Base-by-base conservation (phyloP, 1,140 invertebrate species). In the Saccostrea glomerata region DNA sequence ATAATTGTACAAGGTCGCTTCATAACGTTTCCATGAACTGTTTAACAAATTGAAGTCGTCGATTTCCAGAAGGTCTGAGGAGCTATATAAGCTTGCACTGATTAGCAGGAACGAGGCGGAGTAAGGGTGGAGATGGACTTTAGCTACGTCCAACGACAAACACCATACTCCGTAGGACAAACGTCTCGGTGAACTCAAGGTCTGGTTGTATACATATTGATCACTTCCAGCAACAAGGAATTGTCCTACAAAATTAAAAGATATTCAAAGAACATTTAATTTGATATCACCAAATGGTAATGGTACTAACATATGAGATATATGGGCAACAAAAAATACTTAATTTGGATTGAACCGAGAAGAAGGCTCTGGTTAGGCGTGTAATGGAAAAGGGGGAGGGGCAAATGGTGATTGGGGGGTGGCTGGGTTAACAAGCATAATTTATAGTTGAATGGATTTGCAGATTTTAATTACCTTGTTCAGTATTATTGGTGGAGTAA, bases 161-260 rank as follows among this genome's bases (percentile, higher is more conserved):
- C 47, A 55, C n/a, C 17, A 84, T 4, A 5, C 0, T 54, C 55
- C 82, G 20, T 23, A 54, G 11, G 7, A 23, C 4, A 23, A 20
- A 54, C 1, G n/a, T 84, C 36, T 54, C 9, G 82, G 82, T n/a
- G 82, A 84, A 15, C 17, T 54, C 40, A 84, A 56, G 47, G 20
- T 84, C 0, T 6, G 2, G 82, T 55, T 56, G 55, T 54, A 54
- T 84, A 23, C 3, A 23, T 17, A 23, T 11, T 54, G 36, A 7
- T n/a, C n/a, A 84, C 55, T 56, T 47, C 82, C 82, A 12, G 82
- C 36, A n/a, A 84, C n/a, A 25, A 55, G 55, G 55, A 84, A 84
- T 20, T 55, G 82, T 9, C 25, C 70, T 77, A 13, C 47, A 47
- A 47, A 47, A 47, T 7, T 47, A 47, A 6, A 47, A 47, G 5